Conservation (phyloP, 2,113 vertebrate genomes). For the Grus americana region DNA sequence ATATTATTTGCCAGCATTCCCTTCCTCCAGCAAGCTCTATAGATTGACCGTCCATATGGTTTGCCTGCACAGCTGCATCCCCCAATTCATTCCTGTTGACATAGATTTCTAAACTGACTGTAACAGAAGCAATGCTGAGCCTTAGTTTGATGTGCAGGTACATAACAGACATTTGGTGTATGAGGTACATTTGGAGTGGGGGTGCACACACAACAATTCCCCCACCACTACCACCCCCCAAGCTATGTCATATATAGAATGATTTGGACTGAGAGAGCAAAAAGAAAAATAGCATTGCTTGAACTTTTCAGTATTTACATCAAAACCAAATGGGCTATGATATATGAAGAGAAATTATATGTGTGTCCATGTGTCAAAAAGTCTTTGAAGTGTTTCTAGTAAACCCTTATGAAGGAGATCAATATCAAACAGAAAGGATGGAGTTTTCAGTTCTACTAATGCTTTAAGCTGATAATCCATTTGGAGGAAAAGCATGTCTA, state of each 20-base stretch:
- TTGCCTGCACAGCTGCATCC: background rate
- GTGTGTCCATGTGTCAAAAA: background rate
- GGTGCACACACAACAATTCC: background rate
- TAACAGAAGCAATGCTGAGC: background rate
- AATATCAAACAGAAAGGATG: background rate
- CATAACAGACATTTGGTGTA: fast-evolving
- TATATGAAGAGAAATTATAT: background rate
- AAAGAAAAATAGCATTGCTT: background rate
- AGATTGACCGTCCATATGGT: background rate
- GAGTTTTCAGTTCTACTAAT: background rate
- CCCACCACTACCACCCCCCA: background rate
- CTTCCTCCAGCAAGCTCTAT: background rate
- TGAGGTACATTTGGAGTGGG: background rate
- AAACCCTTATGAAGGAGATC: background rate
- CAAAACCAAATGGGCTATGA: background rate
- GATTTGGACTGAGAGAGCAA: background rate
- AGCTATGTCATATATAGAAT: background rate
- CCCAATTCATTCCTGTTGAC: background rate
- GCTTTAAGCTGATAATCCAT: background rate
- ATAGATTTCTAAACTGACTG: background rate
- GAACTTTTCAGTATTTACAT: background rate
- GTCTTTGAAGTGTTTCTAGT: background rate
- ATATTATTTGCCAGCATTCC: background rate
- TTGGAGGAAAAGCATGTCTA: background rate
- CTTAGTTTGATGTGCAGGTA: background rate